Evolutionary conservation across 2,797 vertebrate genomes (phyloP), one percentile per base, ranked within the genome.

Genomic region (Gouania willdenowi): DNA sequence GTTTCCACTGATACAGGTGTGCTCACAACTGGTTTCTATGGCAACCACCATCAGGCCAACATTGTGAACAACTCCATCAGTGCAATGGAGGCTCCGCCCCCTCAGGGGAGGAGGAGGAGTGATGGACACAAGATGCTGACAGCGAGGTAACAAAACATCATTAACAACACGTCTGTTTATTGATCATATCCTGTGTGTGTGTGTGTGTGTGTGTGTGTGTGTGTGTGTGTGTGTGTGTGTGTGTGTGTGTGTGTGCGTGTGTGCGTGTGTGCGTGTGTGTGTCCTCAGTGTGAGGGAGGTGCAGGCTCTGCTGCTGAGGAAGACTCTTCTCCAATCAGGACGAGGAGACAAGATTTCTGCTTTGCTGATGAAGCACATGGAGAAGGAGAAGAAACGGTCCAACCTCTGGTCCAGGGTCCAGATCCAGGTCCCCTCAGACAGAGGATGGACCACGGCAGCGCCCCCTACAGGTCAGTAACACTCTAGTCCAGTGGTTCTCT

Each of bases 341-440:
- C 50, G 56, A 45, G 68, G 81, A 31, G 76, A 75, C 63, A 89
- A 84, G 68, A 86, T 91, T 76, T 59, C 77, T 2, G 7, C 70
- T 25, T 35, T 87, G 29, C 68, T 91, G 28, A 60, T 86, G 56
- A 87, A 84, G 19, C 85, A 87, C 66, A 80, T 91, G 0, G 79
- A 85, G 36, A 71, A 60, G 6, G 84, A 87, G 67, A 77, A 56
- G 26, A 76, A 36, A n/a, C n/a, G n/a, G n/a, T n/a, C n/a, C n/a
- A n/a, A n/a, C n/a, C n/a, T n/a, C n/a, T n/a, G n/a, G n/a, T n/a
- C n/a, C n/a, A n/a, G n/a, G n/a, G n/a, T n/a, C n/a, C n/a, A n/a
- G n/a, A n/a, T n/a, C n/a, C n/a, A n/a, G n/a, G n/a, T n/a, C n/a
- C n/a, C n/a, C n/a, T n/a, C n/a, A n/a, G n/a, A n/a, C n/a, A n/a